phyloP scores from a whole-genome alignment of 2,113 vertebrate genomes.

The Leptosomus discolor region DNA sequence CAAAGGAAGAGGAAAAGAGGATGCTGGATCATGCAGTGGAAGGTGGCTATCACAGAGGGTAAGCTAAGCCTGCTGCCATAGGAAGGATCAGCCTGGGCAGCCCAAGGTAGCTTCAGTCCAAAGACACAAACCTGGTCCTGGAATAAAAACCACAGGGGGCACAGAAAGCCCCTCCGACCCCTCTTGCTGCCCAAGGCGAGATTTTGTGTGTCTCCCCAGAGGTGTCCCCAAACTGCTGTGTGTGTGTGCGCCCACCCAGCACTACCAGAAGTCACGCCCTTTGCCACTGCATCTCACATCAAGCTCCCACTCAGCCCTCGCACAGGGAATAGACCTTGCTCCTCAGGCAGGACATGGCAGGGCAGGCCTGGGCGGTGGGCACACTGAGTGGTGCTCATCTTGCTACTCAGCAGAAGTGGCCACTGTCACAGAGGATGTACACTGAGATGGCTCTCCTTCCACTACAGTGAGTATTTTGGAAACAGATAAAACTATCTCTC shows the following conservation, averaged over 20 bases:
- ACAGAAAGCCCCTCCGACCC: not conserved
- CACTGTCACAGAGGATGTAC: not conserved
- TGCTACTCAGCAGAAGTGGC: not conserved
- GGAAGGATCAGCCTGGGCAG: not conserved
- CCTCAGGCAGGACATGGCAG: not conserved
- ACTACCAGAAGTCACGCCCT: not conserved
- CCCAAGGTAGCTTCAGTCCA: not conserved
- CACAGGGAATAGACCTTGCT: not conserved
- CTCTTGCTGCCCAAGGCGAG: not conserved
- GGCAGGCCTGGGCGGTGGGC: not conserved
- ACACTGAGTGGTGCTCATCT: not conserved
- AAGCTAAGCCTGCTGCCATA: not conserved
- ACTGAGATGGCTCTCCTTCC: not conserved
- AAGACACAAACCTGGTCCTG: not conserved
- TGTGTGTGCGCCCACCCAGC: not conserved
- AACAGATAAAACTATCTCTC: not conserved
- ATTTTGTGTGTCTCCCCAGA: not conserved
- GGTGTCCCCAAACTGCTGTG: not conserved
- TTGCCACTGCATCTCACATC: not conserved
- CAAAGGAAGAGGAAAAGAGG: not conserved
- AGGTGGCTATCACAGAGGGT: not conserved
- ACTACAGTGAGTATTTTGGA: not conserved
- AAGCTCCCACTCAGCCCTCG: accelerated
- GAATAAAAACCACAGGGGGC: not conserved
- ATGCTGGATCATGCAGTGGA: not conserved